These are phyloP conservation scores for Noctua pronuba DNA, from an alignment of 2,888 invertebrate genomes.

Conservation along the genomic window DNA sequence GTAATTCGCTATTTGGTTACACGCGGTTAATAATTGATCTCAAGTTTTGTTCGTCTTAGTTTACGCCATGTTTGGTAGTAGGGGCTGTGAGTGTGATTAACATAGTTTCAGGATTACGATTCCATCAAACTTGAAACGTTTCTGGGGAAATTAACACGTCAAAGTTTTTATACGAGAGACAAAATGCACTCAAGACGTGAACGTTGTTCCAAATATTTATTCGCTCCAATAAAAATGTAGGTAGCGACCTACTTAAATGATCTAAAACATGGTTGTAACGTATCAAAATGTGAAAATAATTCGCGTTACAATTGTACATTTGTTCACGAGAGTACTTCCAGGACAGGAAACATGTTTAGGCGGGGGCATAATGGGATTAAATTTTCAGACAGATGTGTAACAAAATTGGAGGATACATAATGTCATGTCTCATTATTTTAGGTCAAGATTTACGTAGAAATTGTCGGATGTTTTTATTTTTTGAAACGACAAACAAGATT, in stretches of 20 bases:
- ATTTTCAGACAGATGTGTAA: slow-evolving; percentile 64
- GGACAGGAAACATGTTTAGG: slow-evolving; percentile 52
- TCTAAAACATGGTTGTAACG: slow-evolving; percentile 40
- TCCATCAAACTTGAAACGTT: slow-evolving; percentile 17
- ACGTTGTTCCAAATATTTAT: slow-evolving; percentile 16
- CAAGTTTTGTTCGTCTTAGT: slow-evolving; percentile 56
- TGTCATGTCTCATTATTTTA: slow-evolving; percentile 59
- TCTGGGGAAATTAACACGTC: background rate
- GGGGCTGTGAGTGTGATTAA: slow-evolving; percentile 21
- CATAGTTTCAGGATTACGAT: slow-evolving; percentile 33
- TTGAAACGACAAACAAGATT: slow-evolving; percentile 5
- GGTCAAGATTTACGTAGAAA: slow-evolving; percentile 54
- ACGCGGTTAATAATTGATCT: slow-evolving; percentile 71
- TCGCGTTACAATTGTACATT: slow-evolving; percentile 53
- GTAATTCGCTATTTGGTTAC: slow-evolving; percentile 69
- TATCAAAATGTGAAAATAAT: slow-evolving; percentile 59
- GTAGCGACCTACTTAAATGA: slow-evolving; percentile 37
- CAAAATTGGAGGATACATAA: slow-evolving; percentile 60
- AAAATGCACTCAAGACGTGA: slow-evolving; percentile 8
- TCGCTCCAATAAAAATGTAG: slow-evolving; percentile 21
- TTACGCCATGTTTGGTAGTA: slow-evolving; percentile 12
- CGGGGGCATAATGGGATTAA: slow-evolving; percentile 67
- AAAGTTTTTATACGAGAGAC: background rate
- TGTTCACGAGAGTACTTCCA: slow-evolving; percentile 48
- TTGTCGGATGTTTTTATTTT: slow-evolving; percentile 41